These are phyloP conservation scores for Pyrocoelia pectoralis DNA, from an alignment of 2,888 invertebrate genomes.

Conservation along the genomic window DNA sequence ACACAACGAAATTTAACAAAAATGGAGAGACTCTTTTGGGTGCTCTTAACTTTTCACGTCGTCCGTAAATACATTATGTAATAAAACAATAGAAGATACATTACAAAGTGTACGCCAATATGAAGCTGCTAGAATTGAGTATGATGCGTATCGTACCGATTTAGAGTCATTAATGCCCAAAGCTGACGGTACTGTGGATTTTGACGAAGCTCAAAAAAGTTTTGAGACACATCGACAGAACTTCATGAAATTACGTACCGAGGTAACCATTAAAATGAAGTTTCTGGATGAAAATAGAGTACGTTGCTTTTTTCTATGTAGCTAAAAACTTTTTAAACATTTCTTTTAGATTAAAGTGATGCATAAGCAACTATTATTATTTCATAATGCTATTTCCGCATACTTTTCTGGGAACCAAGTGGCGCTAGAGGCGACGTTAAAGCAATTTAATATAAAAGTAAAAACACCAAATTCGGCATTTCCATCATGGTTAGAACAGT, in stretches of 20 bases:
- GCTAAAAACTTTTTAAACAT: background rate
- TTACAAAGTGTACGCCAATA: constrained; percentile 79
- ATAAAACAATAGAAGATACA: constrained; percentile 98
- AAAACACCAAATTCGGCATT: constrained; percentile 79
- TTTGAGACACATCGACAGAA: constrained; percentile 87
- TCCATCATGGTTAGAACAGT: constrained; percentile 85
- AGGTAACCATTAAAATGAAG: constrained; percentile 94
- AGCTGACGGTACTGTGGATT: constrained; percentile 66
- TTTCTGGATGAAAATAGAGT: constrained; percentile 98
- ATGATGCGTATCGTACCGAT: constrained; percentile 97
- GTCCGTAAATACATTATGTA: constrained; percentile 93
- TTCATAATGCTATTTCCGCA: constrained; percentile 96
- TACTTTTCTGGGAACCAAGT: constrained; percentile 97
- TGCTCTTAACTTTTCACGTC: constrained; percentile 97
- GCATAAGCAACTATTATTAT: constrained; percentile 95
- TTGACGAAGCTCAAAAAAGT: constrained; percentile 83
- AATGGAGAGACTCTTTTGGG: constrained; percentile 93
- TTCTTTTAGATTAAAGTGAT: constrained; percentile 92
- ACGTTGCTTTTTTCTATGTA: constrained; percentile 47
- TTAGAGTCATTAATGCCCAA: constrained; percentile 81
- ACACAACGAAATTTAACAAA: constrained; percentile 92
- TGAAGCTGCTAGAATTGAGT: constrained; percentile 87
- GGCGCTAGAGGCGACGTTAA: constrained; percentile 90
- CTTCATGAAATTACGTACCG: constrained; percentile 92
- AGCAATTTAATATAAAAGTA: constrained; percentile 94